Conservation (phyloP, 2,888 invertebrate species). For the Drosophila fungiperda region DNA sequence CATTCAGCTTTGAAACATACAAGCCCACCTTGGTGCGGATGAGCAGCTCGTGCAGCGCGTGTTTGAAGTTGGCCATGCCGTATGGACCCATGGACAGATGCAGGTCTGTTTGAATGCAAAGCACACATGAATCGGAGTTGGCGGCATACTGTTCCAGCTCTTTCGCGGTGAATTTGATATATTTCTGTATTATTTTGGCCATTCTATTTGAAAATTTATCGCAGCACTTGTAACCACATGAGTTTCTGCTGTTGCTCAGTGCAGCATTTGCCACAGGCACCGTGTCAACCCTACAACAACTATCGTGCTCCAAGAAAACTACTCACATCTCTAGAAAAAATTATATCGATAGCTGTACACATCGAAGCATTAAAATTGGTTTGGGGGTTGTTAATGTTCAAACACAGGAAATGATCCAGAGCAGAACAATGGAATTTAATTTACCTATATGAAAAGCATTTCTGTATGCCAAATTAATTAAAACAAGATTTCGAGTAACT, state of each 20-base stretch:
- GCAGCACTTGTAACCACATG: slow-evolving; percentile 52
- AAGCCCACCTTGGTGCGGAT: slow-evolving; percentile 85
- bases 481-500: not conserved
- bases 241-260: slow-evolving; percentile 41
- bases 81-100: slow-evolving; percentile 87
- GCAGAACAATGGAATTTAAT: not conserved
- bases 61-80: slow-evolving; percentile 85
- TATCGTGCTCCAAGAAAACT: slow-evolving; percentile 5
- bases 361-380: slow-evolving; percentile 13
- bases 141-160: slow-evolving; percentile 86
- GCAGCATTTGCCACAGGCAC: slow-evolving; percentile 4
- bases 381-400: slow-evolving; percentile 32
- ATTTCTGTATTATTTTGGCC: slow-evolving; percentile 82
- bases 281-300: slow-evolving; percentile 30
- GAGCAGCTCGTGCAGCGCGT: slow-evolving; percentile 85
- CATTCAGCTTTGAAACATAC: slow-evolving; percentile 86
- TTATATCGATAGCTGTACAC: slow-evolving; percentile 12
- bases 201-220: slow-evolving; percentile 53
- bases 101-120: slow-evolving; percentile 84
- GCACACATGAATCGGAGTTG: slow-evolving; percentile 86
- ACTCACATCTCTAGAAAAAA: not conserved
- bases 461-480: slow-evolving; percentile 7
- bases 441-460: slow-evolving; percentile 9
- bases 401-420: slow-evolving; percentile 19
- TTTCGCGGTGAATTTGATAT: slow-evolving; percentile 83